Evolutionary conservation across 1,140 invertebrate species (phyloP), one percentile per base, ranked within the genome.

Genomic region (Reticulitermes speratus): DNA sequence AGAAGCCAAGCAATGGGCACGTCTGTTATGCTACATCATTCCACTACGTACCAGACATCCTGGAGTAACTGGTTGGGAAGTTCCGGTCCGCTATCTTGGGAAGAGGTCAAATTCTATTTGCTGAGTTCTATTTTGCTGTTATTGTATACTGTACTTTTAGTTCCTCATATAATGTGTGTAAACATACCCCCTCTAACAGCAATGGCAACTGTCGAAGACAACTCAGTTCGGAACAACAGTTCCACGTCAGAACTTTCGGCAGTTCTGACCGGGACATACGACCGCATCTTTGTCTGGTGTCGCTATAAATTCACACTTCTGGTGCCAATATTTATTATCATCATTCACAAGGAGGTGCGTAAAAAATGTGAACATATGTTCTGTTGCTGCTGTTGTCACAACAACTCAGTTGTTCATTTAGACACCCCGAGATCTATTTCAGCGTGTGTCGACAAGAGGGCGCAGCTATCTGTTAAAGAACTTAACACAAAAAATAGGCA

Each of bases 331-430:
- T 23, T 87, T n/a, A 84, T 87, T 1, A 87, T 88, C 21, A 55
- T 52, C 25, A 84, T 88, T 82, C 45, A 87, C 21, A 89, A 88
- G 83, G 88, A 88, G 44, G 86, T 88, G 32, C 65, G 88, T n/a
- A 83, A 84, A 23, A 88, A 88, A 30, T 87, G 87, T 59, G 81
- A 82, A 25, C 38, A 85, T 21, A 32, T 88, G 6, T 87, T 88
- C 44, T 85, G 88, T 25, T 88, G 88, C 59, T 59, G 84, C 7
- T 7, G 44, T 7, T 44, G 85, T 81, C 9, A 38, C 32, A 38
- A 30, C 21, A 86, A 86, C 45, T 44, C 23, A 55, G 44, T 86
- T 38, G 65, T 45, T 12, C 65, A 83, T 19, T 38, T 86, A 12
- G 44, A 48, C 19, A 44, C n/a, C 16, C 23, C 69, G 25, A 55